Percentiles rank a stretch among this genome's conserved stretches.
phyloP scores from a whole-genome alignment of 2,888 invertebrate genomes.

The Drosophila histrio region DNA sequence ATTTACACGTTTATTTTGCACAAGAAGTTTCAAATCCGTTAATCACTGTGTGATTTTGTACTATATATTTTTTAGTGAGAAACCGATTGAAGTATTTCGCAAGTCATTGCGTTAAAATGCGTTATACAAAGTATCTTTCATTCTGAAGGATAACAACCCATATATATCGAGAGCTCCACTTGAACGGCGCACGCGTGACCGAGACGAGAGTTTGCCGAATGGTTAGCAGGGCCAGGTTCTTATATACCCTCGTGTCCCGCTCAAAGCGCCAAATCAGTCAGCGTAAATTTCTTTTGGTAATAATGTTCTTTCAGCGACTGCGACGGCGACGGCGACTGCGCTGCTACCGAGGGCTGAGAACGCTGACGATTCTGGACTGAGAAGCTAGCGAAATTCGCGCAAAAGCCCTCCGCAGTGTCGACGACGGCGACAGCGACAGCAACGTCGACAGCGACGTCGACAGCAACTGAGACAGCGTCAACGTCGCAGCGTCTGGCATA shows the following conservation, averaged over 20 bases:
- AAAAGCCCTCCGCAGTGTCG: conserved; percentile 52
- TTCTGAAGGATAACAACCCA: conserved; percentile 54
- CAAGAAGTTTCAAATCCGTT: background rate
- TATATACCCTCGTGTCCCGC: conserved; percentile 82
- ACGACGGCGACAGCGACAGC: conserved; percentile 2
- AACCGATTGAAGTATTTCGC: background rate
- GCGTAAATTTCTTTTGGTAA: conserved; percentile 67
- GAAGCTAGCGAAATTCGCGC: conserved; percentile 34
- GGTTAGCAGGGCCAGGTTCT: conserved; percentile 80
- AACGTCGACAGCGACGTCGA: conserved; percentile 24
- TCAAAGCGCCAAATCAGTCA: conserved; percentile 34
- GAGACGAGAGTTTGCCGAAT: conserved; percentile 77
- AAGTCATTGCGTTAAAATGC: conserved; percentile 26
- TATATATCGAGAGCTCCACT: conserved; percentile 37
- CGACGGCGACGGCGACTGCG: conserved; percentile 49
- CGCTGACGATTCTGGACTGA: conserved; percentile 25
- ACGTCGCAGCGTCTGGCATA: conserved; percentile 35
- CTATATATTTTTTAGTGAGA: background rate
- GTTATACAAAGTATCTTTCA: conserved; percentile 39
- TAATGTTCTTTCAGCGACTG: conserved; percentile 56
- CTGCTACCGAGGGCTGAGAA: conserved; percentile 12
- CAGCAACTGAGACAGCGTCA: too few species aligned
- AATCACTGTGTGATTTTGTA: conserved; percentile 8
- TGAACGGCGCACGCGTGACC: conserved; percentile 78
- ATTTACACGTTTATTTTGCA: conserved; percentile 3